Evolutionary conservation across 23 tunicate genomes (phyloP).

Genomic region (Styela clava): DNA sequence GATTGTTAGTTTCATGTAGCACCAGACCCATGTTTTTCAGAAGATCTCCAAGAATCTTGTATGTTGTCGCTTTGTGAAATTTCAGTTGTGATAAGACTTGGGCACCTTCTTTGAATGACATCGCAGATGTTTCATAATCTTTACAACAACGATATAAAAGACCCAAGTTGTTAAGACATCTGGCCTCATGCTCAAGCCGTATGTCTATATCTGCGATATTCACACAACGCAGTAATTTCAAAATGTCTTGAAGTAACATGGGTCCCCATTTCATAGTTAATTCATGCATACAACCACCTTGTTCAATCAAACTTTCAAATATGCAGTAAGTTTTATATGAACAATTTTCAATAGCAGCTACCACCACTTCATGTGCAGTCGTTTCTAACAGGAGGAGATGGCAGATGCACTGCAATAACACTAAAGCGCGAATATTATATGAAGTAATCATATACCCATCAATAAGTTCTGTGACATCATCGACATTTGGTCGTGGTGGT

Average conservation of each 20-base stretch:
- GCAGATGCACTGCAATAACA: background rate
- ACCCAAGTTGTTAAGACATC: background rate
- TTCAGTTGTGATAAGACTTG: background rate
- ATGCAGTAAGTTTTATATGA: conserved; percentile 3
- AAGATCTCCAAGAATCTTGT: background rate
- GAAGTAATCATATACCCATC: background rate
- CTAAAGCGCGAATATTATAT: background rate
- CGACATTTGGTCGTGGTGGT: background rate
- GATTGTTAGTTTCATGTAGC: background rate
- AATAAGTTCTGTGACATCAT: background rate
- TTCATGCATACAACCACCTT: background rate
- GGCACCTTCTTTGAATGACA: background rate
- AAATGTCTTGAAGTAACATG: background rate
- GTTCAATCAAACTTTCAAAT: conserved; percentile 1
- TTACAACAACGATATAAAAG: background rate
- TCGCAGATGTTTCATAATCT: background rate
- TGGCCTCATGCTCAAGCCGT: conserved; percentile 1
- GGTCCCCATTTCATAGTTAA: conserved; percentile 2
- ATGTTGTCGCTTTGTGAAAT: background rate
- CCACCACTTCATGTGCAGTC: background rate
- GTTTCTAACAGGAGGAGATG: background rate
- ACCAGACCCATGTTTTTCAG: background rate
- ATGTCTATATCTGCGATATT: background rate
- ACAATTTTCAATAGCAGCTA: background rate
- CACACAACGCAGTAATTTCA: background rate